These are phyloP conservation scores for Pluvianellus socialis DNA, from an alignment of 2,113 vertebrate species.

Conservation along the genomic window DNA sequence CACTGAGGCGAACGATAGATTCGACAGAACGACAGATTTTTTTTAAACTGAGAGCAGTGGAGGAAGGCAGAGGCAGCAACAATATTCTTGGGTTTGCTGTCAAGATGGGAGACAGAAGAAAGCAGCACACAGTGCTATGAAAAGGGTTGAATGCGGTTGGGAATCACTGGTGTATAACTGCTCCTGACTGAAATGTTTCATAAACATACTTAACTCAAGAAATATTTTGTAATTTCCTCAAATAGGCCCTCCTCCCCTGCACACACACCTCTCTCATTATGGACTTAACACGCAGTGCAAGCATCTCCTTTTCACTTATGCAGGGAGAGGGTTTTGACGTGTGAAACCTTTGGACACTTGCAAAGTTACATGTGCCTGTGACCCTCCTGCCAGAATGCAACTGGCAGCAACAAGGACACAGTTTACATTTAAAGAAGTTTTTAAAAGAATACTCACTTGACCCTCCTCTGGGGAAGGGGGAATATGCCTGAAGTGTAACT, in stretches of 20 bases:
- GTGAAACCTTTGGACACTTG: neutral
- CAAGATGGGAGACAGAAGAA: neutral
- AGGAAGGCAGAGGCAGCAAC: neutral
- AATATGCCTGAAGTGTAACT: neutral
- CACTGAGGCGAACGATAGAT: too few species aligned
- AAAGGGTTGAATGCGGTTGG: neutral
- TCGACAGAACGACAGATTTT: neutral
- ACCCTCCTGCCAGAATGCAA: neutral
- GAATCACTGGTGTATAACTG: neutral
- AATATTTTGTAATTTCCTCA: slow-evolving; percentile 35
- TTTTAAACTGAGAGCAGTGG: neutral
- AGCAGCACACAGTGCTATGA: neutral
- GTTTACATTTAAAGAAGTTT: neutral
- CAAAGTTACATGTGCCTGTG: neutral
- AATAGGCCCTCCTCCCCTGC: rapidly evolving
- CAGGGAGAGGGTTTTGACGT: neutral
- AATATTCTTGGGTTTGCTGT: neutral
- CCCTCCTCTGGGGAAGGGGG: neutral
- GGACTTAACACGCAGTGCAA: neutral
- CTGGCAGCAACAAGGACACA: neutral
- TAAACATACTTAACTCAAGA: slow-evolving; percentile 11
- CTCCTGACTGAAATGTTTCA: neutral
- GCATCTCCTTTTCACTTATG: neutral
- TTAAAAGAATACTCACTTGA: neutral
- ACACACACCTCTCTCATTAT: neutral